phyloP scores from a whole-genome alignment of 2,113 vertebrate species.

The Otus sunia region DNA sequence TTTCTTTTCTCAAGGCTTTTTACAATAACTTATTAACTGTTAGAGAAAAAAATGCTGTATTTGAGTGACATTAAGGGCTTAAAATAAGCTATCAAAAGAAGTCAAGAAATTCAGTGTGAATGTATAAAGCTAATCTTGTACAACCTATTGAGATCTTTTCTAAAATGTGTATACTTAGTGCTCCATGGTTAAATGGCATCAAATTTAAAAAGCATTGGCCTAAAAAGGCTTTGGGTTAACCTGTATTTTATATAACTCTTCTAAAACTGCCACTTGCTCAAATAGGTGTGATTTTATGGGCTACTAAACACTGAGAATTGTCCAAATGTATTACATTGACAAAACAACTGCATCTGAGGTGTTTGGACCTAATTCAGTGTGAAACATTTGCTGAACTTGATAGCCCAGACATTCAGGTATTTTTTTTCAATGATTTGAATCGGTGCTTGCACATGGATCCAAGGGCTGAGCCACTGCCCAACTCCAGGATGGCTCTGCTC shows the following conservation, averaged over 20 bases:
- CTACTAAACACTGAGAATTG: not conserved
- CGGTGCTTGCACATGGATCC: rapidly evolving
- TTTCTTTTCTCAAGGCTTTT: not conserved
- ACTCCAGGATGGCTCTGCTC: not conserved
- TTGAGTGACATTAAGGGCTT: not conserved
- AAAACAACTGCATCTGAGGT: not conserved
- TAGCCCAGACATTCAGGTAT: not conserved
- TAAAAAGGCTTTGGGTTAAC: not conserved
- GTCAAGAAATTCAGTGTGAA: not conserved
- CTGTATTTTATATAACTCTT: not conserved
- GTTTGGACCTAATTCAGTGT: not conserved
- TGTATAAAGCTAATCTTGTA: not conserved
- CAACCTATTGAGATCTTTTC: not conserved
- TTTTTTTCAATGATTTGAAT: not conserved
- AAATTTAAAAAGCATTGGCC: not conserved
- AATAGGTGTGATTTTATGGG: not conserved
- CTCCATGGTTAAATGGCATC: not conserved
- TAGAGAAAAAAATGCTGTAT: not conserved
- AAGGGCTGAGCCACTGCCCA: not conserved
- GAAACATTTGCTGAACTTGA: not conserved
- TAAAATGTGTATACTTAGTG: not conserved
- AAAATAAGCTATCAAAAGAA: not conserved
- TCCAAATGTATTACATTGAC: not conserved
- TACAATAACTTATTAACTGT: not conserved
- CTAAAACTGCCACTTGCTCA: not conserved